Base-by-base conservation (phyloP, 2,888 invertebrate genomes). In the Hypomecis punctinalis region DNA sequence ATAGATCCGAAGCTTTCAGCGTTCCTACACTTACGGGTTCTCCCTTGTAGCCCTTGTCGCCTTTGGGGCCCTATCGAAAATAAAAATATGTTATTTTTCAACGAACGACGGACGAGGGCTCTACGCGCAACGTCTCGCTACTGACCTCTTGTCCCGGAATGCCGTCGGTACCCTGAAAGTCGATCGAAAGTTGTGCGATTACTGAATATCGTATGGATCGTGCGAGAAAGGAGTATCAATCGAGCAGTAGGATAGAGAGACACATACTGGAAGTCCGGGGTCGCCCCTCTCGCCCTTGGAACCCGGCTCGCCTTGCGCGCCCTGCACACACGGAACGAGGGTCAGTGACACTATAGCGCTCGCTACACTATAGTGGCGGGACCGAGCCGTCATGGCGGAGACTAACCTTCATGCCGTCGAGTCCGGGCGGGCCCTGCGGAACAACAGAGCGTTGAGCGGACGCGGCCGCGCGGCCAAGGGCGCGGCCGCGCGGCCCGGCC, bases 341-440 rank as follows among this genome's bases (percentile, higher is more conserved):
- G 66, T 69, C 66, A 67, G 61, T 51, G 49, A 37, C 39, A 23
- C 11, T 7, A 11, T 37, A 46, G 46, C 5, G 37, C 9, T 8
- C 5, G 40, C 33, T 6, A 37, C 8, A 46, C 7, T 9, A n/a
- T n/a, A 13, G 9, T 36, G 46, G 37, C 6, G 37, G 46, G 10
- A 36, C n/a, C 35, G 66, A 51, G 65, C 37, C 11, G 40, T 48
- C 33, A 39, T 10, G 40, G 57, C 36, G 66, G 43, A 66, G 11
- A 93, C 95, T 95, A 94, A 98, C 98, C 96, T 98, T 98, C 97
- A 98, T 98, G 89, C 98, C 98, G 94, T 98, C 98, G 90, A 98
- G 95, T 90, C 98, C 98, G 71, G 98, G 96, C 76, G 97, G 97
- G 88, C 98, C 98, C 98, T 98, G 96, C 92, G 84, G 82, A 94